Percentiles rank a stretch among this genome's conserved stretches.
Evolutionary conservation across 1,140 invertebrate genomes (phyloP).

Genomic region (Aphaenogaster floridana): DNA sequence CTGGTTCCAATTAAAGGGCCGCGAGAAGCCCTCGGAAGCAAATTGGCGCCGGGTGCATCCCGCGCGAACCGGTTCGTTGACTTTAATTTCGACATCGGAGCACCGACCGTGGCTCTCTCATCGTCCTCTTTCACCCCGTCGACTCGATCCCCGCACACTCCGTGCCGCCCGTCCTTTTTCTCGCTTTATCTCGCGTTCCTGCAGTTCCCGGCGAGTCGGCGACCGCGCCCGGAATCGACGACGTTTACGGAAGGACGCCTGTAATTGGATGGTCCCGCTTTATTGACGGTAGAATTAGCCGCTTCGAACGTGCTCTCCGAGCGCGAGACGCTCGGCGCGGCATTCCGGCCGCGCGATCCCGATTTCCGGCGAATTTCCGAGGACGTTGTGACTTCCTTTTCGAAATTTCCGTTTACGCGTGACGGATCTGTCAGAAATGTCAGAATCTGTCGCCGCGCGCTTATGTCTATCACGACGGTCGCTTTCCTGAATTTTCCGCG

Average conservation of each 20-base stretch:
- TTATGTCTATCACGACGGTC: background rate
- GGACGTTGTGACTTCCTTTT: slow-evolving; percentile 36
- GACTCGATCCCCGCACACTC: background rate
- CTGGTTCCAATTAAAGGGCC: slow-evolving; percentile 70
- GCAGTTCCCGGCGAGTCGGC: slow-evolving; percentile 57
- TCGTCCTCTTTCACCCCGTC: background rate
- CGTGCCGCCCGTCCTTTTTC: slow-evolving; percentile 6
- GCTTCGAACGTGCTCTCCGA: slow-evolving; percentile 60
- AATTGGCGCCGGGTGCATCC: slow-evolving; percentile 65
- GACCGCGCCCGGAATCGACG: slow-evolving; percentile 71
- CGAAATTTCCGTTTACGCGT: slow-evolving; percentile 51
- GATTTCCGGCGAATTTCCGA: slow-evolving; percentile 64
- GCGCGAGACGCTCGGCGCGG: slow-evolving; percentile 45
- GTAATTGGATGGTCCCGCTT: slow-evolving; percentile 77
- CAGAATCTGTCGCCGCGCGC: background rate
- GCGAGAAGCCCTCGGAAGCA: slow-evolving; percentile 61
- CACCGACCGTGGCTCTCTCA: background rate
- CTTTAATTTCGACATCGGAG: slow-evolving; percentile 74
- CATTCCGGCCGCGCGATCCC: slow-evolving; percentile 46
- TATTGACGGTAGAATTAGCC: slow-evolving; percentile 76
- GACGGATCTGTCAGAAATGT: slow-evolving; percentile 28
- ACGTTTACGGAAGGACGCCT: slow-evolving; percentile 64
- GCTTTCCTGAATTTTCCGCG: slow-evolving; percentile 17
- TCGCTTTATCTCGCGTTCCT: slow-evolving; percentile 59
- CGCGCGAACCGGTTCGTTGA: slow-evolving; percentile 70